Evolutionary conservation across 2,113 vertebrate species (phyloP).

Genomic region (Chloroceryle aenea): DNA sequence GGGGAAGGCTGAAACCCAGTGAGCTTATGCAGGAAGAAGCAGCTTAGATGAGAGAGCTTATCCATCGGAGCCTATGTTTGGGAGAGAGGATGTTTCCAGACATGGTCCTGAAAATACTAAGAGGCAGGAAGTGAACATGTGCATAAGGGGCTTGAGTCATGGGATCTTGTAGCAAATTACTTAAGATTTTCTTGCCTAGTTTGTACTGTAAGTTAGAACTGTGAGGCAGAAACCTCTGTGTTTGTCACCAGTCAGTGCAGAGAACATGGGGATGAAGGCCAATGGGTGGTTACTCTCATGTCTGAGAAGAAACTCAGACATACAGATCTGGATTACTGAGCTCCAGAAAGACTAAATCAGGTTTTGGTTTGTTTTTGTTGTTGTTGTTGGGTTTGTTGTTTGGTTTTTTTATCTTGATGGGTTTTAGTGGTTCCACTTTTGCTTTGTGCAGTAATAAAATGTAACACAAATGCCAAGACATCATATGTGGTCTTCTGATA

Average conservation of each 20-base stretch:
- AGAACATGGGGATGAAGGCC: background rate
- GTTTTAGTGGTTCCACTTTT: background rate
- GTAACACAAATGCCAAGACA: background rate
- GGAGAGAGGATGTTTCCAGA: background rate
- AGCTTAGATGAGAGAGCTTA: background rate
- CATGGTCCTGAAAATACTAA: background rate
- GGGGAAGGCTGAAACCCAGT: background rate
- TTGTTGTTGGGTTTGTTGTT: too few species aligned
- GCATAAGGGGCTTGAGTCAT: background rate
- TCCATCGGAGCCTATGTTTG: background rate
- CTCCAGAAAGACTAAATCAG: background rate
- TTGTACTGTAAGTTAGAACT: background rate
- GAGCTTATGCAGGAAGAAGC: background rate
- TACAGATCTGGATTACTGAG: background rate
- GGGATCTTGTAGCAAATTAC: background rate
- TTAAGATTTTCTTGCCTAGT: background rate
- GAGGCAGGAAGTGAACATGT: background rate
- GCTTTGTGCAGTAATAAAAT: background rate
- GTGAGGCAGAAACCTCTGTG: background rate
- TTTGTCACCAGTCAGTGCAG: rapidly evolving
- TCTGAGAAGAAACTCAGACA: background rate
- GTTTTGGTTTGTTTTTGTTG: too few species aligned
- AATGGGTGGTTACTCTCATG: background rate
- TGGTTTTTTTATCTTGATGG: background rate
- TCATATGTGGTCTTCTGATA: background rate